These are phyloP conservation scores for Paraplagusia blochii DNA, from an alignment of 2,113 vertebrate genomes.

Conservation along the genomic window DNA sequence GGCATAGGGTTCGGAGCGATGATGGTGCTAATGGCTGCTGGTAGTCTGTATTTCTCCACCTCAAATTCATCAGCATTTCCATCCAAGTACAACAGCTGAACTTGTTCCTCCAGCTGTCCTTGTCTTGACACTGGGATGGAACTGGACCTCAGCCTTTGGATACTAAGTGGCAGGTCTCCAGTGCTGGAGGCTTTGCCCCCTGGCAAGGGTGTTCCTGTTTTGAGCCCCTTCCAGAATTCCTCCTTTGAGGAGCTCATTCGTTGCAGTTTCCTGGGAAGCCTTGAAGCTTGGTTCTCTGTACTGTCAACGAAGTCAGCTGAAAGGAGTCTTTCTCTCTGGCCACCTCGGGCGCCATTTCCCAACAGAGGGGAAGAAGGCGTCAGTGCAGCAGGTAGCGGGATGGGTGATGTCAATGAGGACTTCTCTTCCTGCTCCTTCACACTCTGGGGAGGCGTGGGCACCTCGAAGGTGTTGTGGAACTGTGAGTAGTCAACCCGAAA, in stretches of 20 bases:
- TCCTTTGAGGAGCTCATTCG: conserved; percentile 78
- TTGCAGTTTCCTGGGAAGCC: conserved; percentile 80
- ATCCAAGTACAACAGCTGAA: conserved; percentile 73
- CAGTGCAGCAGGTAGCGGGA: conserved; percentile 53
- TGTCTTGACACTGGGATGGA: conserved; percentile 54
- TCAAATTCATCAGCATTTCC: conserved; percentile 55
- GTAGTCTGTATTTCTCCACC: conserved; percentile 63
- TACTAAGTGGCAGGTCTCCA: conserved; percentile 77
- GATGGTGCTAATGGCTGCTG: conserved; percentile 29
- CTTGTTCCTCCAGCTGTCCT: conserved; percentile 67
- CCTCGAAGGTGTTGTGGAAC: conserved; percentile 87
- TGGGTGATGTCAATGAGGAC: conserved; percentile 68
- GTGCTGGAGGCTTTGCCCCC: conserved; percentile 77
- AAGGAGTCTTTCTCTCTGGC: conserved; percentile 73
- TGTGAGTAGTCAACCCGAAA: conserved; percentile 89
- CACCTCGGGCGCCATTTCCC: conserved; percentile 47
- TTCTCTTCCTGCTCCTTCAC: conserved; percentile 86
- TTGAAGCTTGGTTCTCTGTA: conserved; percentile 65
- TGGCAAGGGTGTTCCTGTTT: conserved; percentile 56
- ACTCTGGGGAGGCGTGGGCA: conserved; percentile 83
- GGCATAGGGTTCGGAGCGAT: conserved; percentile 27
- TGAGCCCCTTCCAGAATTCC: conserved; percentile 64
- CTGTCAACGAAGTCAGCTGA: conserved; percentile 73
- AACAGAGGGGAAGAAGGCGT: conserved; percentile 50
- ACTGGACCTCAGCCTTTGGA: conserved; percentile 73